Evolutionary conservation across 2,888 invertebrate species (phyloP), one percentile per base, ranked within the genome.

Genomic region (Kuschelorhynchus macadamiae): DNA sequence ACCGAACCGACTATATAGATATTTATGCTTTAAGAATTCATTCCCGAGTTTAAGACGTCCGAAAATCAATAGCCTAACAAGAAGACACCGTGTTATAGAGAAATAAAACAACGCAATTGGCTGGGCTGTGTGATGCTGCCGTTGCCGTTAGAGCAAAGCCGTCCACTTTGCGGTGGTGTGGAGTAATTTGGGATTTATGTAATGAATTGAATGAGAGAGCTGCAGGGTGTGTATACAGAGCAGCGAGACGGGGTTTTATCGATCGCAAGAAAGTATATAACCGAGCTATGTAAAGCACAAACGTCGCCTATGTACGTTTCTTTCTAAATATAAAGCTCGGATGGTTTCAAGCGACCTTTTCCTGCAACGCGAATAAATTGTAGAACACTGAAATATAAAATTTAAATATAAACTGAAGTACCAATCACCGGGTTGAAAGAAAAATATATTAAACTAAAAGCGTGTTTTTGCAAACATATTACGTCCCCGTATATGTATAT

Each of bases 141-240:
- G 61, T 56, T 56, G 62, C 67, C 56, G 67, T 60, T 55, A 67
- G 61, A 61, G 56, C 53, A 61, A 57, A 56, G 57, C 63, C 68
- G 68, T 68, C 68, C 68, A 68, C 68, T 68, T 68, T 68, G 69
- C 69, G 69, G 69, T 69, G 64, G 69, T 69, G 69, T 69, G 64
- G 69, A 69, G 69, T 69, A 69, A 69, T 69, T 69, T 69, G 69
- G 69, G 69, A 69, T 69, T 69, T 69, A 68, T 69, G 69, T 69
- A 69, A 69, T 69, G 69, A 69, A 69, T 69, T 69, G 69, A 69
- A 69, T 69, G 69, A 69, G 69, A 69, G 69, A 69, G 69, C 69
- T 69, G 69, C 69, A 63, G 69, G 69, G 69, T 69, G 69, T 64
- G 68, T 69, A 69, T 69, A 64, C 64, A 64, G 57, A 49, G 50